Evolutionary conservation across 30 jellyfish, hydroid and myxozoan genomes (phyloP).

Genomic region (Hydractinia symbiolongicarpus): DNA sequence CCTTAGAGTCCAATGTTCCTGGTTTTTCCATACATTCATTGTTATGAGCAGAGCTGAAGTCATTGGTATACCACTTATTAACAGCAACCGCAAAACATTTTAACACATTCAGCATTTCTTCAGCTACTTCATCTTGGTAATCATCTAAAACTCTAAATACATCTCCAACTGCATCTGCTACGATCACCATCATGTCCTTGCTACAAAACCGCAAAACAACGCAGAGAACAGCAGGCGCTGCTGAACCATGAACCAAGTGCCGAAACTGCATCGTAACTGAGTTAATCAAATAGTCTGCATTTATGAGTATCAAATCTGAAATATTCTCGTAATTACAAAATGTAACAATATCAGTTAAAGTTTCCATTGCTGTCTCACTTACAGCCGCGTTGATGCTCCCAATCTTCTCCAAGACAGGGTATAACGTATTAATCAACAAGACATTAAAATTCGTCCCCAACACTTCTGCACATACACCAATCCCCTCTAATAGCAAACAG

Average conservation of each 20-base stretch:
- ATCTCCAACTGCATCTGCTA: conserved; percentile 70
- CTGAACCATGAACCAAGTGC: conserved; percentile 60
- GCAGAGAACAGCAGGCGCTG: conserved; percentile 93
- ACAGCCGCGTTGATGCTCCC: conserved; percentile 67
- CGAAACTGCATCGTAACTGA: conserved; percentile 78
- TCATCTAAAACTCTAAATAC: conserved; percentile 65
- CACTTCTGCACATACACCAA: conserved; percentile 47
- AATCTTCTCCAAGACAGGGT: conserved; percentile 83
- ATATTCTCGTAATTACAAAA: conserved; percentile 49
- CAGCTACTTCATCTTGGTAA: conserved; percentile 81
- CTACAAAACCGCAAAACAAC: conserved; percentile 52
- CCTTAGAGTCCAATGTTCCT: too few relatives aligned
- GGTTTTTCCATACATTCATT: too few relatives aligned
- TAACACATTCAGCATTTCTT: conserved; percentile 60
- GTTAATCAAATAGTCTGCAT: conserved; percentile 77
- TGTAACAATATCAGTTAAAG: conserved; percentile 37
- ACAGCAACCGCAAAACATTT: conserved; percentile 53
- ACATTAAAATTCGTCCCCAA: conserved; percentile 35
- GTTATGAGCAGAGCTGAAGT: neutral
- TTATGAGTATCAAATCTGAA: conserved; percentile 49
- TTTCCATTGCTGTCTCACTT: conserved; percentile 43
- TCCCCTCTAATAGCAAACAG: conserved; percentile 66
- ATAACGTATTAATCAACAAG: conserved; percentile 54
- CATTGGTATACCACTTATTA: conserved; percentile 53
- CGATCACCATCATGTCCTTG: conserved; percentile 51